Base-by-base conservation (phyloP, 2,113 vertebrate species). In the Tragelaphus buxtoni region DNA sequence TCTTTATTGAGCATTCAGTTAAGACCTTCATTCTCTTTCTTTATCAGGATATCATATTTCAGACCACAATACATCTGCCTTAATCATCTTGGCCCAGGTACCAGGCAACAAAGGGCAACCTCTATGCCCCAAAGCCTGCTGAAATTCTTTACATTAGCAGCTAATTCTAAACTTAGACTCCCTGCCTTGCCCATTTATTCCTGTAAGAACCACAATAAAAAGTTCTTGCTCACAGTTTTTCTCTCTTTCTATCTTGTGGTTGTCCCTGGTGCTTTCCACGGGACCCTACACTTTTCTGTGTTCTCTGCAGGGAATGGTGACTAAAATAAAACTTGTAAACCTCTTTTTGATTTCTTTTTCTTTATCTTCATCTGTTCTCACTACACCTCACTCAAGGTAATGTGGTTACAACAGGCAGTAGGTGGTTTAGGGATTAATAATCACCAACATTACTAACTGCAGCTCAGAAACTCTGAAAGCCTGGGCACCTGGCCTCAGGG, bases 201-300 rank as follows among this genome's bases (percentile, higher is more conserved):
- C 55, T 87, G 32, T 13, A 79, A 45, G 74, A 92, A 32, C 22
- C 7, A 72, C 10, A 32, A 9, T 39, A n/a, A 53, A 51, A 58
- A 39, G 7, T n/a, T 4, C 5, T 32, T 30, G 2, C 14, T 28
- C 17, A 5, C 4, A 2, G 13, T 11, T 32, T 17, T 12, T 45
- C 56, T 16, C 22, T 4, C 13, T 35, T 51, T 49, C 61, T 77
- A 32, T 1, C 86, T 76, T 65, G 20, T 12, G 30, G 24, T 7
- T 11, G 4, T 72, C 9, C 17, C 13, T 1, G 2, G 17, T 47
- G 5, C 30, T 87, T 83, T 22, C 81, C 13, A 56, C 14, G 2
- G 63, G 47, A 14, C 28, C 32, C 39, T 7, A 9, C 5, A 4
- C 0, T 13, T 13, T 9, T 2, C 30, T n/a, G 9, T 20, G 3